phyloP scores from a whole-genome alignment of 2,888 invertebrate genomes.

The Eupithecia inturbata region DNA sequence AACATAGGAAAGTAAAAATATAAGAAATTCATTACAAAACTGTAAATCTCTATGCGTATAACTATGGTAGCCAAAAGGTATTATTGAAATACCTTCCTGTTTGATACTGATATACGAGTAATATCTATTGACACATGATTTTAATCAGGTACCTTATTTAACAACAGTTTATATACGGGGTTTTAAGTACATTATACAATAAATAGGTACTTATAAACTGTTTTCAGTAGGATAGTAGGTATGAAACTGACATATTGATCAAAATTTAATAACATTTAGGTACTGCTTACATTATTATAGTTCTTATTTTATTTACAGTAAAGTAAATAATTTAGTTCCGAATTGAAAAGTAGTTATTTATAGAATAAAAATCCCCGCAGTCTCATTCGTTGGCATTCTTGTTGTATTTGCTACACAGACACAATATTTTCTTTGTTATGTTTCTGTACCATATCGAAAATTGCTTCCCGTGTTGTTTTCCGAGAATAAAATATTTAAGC shows the following conservation, averaged over 20 bases:
- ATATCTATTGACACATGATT: constrained; percentile 13
- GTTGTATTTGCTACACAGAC: not conserved
- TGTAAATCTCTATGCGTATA: constrained; percentile 73
- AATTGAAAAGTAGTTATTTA: not conserved
- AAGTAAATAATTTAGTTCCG: not conserved
- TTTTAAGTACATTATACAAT: not conserved
- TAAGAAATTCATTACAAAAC: constrained; percentile 78
- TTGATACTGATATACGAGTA: constrained; percentile 60
- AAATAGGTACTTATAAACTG: not conserved
- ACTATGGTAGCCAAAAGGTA: constrained; percentile 70
- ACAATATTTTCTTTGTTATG: not conserved
- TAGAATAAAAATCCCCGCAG: not conserved
- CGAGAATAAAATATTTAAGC: not conserved
- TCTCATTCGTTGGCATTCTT: not conserved
- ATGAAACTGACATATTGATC: not conserved
- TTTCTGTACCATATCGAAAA: not conserved
- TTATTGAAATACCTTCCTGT: constrained; percentile 61
- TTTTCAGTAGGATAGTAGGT: not conserved
- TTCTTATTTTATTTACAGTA: not conserved
- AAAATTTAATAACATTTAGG: not conserved
- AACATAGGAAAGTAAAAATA: constrained; percentile 84
- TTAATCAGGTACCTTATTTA: not conserved
- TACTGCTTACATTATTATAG: not conserved
- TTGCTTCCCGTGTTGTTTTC: not conserved
- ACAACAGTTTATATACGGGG: not conserved